Conservation (phyloP, 2,888 invertebrate species). For the Mesodorylaimus sp. region DNA sequence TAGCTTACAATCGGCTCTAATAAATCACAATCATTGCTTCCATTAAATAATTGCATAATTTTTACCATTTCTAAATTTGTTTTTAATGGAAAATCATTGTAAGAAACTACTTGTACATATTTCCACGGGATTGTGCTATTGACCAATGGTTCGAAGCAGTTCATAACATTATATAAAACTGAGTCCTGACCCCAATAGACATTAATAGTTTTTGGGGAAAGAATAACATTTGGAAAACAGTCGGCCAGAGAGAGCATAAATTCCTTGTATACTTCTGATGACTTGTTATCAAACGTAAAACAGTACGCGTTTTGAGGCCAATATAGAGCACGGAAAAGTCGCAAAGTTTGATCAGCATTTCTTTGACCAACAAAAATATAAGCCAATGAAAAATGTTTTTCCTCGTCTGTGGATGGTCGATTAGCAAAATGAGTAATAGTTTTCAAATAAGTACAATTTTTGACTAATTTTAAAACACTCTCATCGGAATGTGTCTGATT, state of each 20-base stretch:
- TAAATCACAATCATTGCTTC: background rate
- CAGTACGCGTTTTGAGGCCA: slow-evolving; percentile 2
- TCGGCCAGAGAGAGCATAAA: background rate
- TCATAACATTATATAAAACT: background rate
- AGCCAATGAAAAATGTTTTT: no score
- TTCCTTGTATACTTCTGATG: background rate
- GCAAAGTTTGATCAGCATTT: slow-evolving; percentile 1
- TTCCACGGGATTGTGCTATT: background rate
- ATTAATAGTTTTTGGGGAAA: background rate
- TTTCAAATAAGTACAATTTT: no score
- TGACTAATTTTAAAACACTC: no score
- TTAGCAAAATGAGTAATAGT: no score
- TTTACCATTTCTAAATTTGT: slow-evolving; percentile 4
- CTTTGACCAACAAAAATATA: no score
- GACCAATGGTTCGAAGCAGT: background rate
- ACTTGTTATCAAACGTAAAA: background rate
- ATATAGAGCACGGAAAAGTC: slow-evolving; percentile 2
- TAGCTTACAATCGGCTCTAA: background rate
- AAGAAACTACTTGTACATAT: background rate
- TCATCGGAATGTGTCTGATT: no score
- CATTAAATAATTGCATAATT: background rate
- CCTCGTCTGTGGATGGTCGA: no score
- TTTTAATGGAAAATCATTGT: slow-evolving; percentile 5
- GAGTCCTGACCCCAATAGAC: background rate
- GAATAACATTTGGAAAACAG: slow-evolving; percentile 1